Evolutionary conservation across 2,797 vertebrate genomes (phyloP).

Genomic region (Ctenopoma kingsleyae): DNA sequence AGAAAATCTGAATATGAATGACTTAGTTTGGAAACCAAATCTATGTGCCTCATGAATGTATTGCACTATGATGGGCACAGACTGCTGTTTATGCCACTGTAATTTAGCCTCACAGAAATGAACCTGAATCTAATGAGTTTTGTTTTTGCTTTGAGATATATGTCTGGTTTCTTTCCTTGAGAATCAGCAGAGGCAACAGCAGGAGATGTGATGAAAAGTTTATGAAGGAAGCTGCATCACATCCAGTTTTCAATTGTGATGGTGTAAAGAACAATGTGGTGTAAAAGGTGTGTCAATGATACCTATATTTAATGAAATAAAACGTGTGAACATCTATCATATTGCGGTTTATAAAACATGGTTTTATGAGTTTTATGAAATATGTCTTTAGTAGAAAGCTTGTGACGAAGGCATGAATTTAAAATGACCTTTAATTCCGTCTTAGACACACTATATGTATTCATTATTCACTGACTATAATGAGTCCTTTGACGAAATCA

Average conservation of each 20-base stretch:
- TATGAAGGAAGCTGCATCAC: constrained; percentile 2
- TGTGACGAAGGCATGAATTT: background rate
- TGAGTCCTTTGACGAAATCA: background rate
- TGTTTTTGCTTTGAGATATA: constrained; percentile 18
- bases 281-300: constrained; percentile 34
- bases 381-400: background rate
- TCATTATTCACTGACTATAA: background rate
- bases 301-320: constrained; percentile 66
- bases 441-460: background rate
- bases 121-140: constrained; percentile 13
- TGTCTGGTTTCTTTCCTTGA: background rate
- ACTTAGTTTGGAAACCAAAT: constrained; percentile 27
- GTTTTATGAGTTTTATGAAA: background rate
- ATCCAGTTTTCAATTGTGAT: constrained; percentile 8
- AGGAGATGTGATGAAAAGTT: background rate
- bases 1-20: constrained; percentile 9
- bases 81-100: constrained; percentile 6
- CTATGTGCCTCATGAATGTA: constrained; percentile 68
- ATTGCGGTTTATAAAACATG: background rate
- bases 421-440: background rate
- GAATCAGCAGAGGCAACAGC: background rate
- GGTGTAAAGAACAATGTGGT: constrained; percentile 9
- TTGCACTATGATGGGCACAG: constrained; percentile 58
- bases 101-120: constrained; percentile 2
- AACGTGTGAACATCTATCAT: constrained; percentile 23